Base-by-base conservation (phyloP, 2,113 vertebrate species). In the Oreotrochilus melanogaster region DNA sequence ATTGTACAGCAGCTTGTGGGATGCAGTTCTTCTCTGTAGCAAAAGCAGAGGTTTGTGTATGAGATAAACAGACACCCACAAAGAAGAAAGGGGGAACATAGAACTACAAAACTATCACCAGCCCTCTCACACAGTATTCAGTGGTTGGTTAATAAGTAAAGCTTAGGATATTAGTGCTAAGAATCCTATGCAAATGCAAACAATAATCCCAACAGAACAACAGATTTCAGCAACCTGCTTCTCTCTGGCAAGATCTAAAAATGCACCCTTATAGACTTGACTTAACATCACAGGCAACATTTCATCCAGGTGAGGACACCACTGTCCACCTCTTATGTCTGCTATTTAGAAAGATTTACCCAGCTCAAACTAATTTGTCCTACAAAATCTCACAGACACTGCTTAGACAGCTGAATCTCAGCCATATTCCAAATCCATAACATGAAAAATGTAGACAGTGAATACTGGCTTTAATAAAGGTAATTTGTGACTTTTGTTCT, bases 111-210 rank as follows among this genome's bases (percentile, higher is more conserved):
- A 39, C n/a, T 21, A 19, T 5, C 57, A 42, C 5, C 30, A 54
- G 12, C 1, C 1, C 31, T 24, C 31, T 65, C 22, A n/a, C 7
- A 25, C 6, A 24, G 18, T 9, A 48, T 39, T 25, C 45, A 42
- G 24, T 0, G 4, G 9, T 17, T 58, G 25, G 2, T 23, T 10
- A 5, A 37, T 2, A 4, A 86, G 18, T 17, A 45, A 35, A 45
- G 60, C 18, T 60, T n/a, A 39, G 39, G 12, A 39, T 39, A 39
- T 14, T 30, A 80, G 22, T 39, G 37, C 35, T 37, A 51, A 53
- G 30, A 82, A 30, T 57, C 18, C 66, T 70, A 54, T 6, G 4
- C 22, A 86, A 66, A 71, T 33, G 54, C 0, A 0, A 78, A n/a
- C 43, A 75, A 24, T 3, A 53, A 9, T 12, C 18, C 65, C 24